Evolutionary conservation across 2,888 invertebrate genomes (phyloP).

Genomic region (Erynnis tages): DNA sequence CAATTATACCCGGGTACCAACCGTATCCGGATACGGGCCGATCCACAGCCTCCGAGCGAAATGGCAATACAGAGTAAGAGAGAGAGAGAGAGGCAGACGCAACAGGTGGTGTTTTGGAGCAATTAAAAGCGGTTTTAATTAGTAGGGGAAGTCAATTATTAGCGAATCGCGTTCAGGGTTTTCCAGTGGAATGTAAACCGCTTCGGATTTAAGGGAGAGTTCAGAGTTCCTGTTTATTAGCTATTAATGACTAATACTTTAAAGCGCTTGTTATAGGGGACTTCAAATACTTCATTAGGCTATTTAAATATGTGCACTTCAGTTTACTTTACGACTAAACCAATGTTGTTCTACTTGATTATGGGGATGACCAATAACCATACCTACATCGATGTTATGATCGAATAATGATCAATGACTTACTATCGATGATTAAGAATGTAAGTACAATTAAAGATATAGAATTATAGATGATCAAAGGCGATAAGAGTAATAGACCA

Average conservation of each 20-base stretch:
- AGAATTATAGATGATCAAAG: too few species aligned
- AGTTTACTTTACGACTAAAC: too few species aligned
- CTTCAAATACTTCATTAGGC: too few species aligned
- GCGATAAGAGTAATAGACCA: too few species aligned
- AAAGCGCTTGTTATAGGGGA: too few species aligned
- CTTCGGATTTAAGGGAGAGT: conserved; percentile 52
- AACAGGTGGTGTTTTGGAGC: conserved; percentile 77
- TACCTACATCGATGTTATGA: too few species aligned
- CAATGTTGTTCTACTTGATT: too few species aligned
- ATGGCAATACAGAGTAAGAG: conserved; percentile 38
- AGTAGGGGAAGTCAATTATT: conserved; percentile 77
- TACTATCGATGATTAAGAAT: too few species aligned
- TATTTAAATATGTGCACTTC: too few species aligned
- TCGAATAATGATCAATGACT: too few species aligned
- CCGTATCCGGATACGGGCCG: conserved; percentile 76
- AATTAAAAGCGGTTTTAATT: conserved; percentile 81
- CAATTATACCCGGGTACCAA: conserved; percentile 57
- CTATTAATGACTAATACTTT: not conserved
- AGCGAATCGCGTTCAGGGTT: conserved; percentile 68
- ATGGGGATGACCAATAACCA: too few species aligned
- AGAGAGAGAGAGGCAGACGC: conserved; percentile 50
- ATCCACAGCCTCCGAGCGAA: conserved; percentile 61
- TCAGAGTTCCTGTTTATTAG: conserved; percentile 29
- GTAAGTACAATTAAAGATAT: too few species aligned
- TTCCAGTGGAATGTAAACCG: conserved; percentile 69